Evolutionary conservation across 2,888 invertebrate species (phyloP).

Genomic region (Aplocera efformata): DNA sequence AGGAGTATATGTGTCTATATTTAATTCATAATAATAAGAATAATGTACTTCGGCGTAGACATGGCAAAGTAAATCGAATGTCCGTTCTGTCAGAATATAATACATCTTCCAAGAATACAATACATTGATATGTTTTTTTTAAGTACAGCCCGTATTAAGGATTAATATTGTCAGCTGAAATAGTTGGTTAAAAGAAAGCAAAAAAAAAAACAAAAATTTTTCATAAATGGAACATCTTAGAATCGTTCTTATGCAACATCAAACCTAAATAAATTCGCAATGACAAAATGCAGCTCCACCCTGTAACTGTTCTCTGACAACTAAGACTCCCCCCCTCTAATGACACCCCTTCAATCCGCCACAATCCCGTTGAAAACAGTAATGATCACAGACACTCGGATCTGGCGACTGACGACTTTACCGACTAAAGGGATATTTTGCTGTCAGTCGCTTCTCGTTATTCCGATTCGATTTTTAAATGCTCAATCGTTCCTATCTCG

Average conservation of each 20-base stretch:
- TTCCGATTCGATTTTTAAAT: conserved; percentile 26
- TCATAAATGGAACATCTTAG: neutral
- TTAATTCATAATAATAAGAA: too few species aligned
- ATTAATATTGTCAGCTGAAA: too few species aligned
- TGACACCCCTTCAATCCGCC: conserved; percentile 25
- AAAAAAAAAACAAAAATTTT: too few species aligned
- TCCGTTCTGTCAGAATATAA: too few species aligned
- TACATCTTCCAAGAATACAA: too few species aligned
- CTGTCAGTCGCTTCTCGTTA: conserved; percentile 24
- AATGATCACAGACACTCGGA: conserved; percentile 33
- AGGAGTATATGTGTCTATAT: conserved; percentile 13
- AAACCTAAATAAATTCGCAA: conserved; percentile 12
- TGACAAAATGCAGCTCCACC: conserved; percentile 17
- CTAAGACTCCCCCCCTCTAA: conserved; percentile 25
- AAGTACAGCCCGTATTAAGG: too few species aligned
- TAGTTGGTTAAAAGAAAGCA: too few species aligned
- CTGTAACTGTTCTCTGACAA: conserved; percentile 24
- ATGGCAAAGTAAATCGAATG: too few species aligned
- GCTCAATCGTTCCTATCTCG: conserved; percentile 19
- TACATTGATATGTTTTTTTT: too few species aligned
- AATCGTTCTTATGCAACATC: conserved; percentile 7
- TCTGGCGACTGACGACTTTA: conserved; percentile 32
- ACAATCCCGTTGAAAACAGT: conserved; percentile 34
- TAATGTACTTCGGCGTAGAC: conserved; percentile 7
- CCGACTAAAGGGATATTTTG: conserved; percentile 28